A percentile compares a stretch with the other conserved stretches of the same genome.
Evolutionary conservation across 2,888 invertebrate species (phyloP).

Genomic region (Cephus spinipes): DNA sequence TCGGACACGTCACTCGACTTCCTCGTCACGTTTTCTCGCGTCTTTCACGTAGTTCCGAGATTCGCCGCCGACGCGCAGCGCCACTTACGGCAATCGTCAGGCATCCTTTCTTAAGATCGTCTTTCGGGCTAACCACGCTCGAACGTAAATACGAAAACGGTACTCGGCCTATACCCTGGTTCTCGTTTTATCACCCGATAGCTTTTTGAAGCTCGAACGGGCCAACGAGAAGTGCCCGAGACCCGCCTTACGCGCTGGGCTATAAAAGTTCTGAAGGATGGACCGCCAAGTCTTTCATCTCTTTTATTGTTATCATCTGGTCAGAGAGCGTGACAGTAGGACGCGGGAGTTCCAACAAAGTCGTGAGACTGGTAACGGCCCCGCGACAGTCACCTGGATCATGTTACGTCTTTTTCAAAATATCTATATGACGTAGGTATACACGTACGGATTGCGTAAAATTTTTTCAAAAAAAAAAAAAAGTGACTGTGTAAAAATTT

Average conservation of each 20-base stretch:
- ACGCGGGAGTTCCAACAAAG: neutral
- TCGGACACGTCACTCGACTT: neutral
- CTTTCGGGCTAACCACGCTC: neutral
- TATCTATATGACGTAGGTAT: neutral
- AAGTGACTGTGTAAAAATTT: neutral
- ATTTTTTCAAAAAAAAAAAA: neutral
- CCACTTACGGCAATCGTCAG: neutral
- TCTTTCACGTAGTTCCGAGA: constrained; percentile 6
- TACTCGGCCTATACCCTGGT: neutral
- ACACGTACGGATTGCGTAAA: neutral
- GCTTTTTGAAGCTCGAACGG: constrained; percentile 33
- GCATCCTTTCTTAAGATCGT: neutral
- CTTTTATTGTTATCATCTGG: constrained; percentile 8
- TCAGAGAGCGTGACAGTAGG: neutral
- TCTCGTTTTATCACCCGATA: constrained; percentile 49
- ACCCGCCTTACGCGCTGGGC: constrained; percentile 21
- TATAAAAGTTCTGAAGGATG: constrained; percentile 43
- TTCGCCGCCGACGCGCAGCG: constrained; percentile 10
- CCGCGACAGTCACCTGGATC: neutral
- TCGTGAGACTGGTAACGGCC: neutral
- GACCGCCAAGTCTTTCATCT: constrained; percentile 9
- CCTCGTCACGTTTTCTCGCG: neutral
- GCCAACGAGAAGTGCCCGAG: constrained; percentile 32
- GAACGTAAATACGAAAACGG: neutral
- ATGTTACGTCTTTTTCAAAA: neutral